Conservation (phyloP, 2,113 vertebrate genomes). For the Tetrao urogallus region DNA sequence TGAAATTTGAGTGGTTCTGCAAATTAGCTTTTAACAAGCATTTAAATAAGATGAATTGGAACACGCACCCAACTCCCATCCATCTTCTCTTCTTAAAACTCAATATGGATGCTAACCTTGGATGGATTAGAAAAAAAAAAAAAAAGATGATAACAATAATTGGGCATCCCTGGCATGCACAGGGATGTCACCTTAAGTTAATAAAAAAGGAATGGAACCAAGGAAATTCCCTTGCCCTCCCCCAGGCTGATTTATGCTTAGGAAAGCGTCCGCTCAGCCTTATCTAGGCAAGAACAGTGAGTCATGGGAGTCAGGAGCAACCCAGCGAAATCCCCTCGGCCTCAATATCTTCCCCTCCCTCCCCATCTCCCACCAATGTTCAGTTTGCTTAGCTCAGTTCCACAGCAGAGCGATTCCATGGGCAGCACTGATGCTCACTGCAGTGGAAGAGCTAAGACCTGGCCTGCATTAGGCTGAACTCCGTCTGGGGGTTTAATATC, state of each 20-base stretch:
- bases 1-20: slow-evolving; percentile 9
- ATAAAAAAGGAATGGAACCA: background rate
- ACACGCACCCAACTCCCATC: background rate
- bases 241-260: background rate
- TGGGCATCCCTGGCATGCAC: background rate
- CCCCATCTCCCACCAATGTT: background rate
- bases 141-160: too few species aligned
- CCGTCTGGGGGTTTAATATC: accelerated
- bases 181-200: background rate
- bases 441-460: background rate
- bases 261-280: background rate
- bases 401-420: background rate
- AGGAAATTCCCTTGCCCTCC: background rate
- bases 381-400: background rate
- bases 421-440: accelerated
- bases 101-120: background rate
- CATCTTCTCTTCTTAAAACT: background rate
- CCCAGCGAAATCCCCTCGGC: background rate
- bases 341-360: background rate
- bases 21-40: slow-evolving; percentile 2
- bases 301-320: background rate
- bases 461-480: background rate
- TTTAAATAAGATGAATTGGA: background rate
- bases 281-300: background rate
- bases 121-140: background rate